phyloP scores from a whole-genome alignment of 2,113 vertebrate species.

The Telmatochromis sp. region DNA sequence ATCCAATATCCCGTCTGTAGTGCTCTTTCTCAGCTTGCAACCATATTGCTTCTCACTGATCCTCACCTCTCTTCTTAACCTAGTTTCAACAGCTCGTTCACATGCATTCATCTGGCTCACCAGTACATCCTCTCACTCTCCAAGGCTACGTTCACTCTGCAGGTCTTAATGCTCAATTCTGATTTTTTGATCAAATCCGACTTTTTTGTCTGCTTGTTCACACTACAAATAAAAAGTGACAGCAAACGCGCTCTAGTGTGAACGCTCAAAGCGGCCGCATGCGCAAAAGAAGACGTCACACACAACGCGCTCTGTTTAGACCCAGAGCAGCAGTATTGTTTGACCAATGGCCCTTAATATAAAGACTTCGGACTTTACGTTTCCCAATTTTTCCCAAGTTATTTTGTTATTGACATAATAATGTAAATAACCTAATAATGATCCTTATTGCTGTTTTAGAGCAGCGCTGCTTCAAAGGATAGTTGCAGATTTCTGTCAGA shows the following conservation, averaged over 20 bases:
- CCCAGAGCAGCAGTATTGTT: accelerated
- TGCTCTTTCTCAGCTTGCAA: background rate
- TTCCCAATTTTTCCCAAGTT: no score
- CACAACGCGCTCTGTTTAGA: no score
- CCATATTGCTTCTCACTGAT: background rate
- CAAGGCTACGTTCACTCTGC: background rate
- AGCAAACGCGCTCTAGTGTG: no score
- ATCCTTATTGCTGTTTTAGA: no score
- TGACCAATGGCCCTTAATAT: accelerated
- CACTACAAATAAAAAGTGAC: accelerated
- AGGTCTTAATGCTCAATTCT: accelerated
- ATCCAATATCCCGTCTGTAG: background rate
- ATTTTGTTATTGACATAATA: no score
- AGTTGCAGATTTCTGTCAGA: no score
- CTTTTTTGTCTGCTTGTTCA: no score
- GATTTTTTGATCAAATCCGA: no score
- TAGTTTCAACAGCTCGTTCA: background rate
- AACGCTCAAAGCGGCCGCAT: no score
- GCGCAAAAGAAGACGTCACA: no score
- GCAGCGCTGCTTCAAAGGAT: accelerated
- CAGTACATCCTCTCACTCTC: background rate
- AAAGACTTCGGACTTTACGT: accelerated
- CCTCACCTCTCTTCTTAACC: background rate
- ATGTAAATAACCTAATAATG: no score
- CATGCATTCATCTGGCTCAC: background rate